Evolutionary conservation across 2,888 invertebrate species (phyloP).

Genomic region (Erannis defoliaria): DNA sequence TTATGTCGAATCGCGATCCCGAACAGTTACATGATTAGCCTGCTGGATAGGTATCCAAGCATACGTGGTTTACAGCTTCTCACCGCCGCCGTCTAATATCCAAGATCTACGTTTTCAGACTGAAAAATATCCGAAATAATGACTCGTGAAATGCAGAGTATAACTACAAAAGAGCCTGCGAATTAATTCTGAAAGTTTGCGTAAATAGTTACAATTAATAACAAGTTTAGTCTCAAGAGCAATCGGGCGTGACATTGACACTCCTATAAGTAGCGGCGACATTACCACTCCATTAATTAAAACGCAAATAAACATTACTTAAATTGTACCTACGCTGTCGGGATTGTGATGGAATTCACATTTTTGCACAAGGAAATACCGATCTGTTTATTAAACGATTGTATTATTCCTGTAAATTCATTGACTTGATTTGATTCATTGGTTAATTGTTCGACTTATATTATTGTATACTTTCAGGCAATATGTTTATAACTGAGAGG

Average conservation of each 20-base stretch:
- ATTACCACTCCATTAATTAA: conserved; percentile 28
- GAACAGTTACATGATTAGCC: too few species aligned
- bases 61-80: too few species aligned
- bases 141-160: neutral
- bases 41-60: too few species aligned
- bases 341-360: conserved; percentile 9
- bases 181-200: neutral
- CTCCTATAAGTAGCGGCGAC: conserved; percentile 46
- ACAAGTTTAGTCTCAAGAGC: neutral
- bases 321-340: conserved; percentile 8
- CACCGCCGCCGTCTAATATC: neutral
- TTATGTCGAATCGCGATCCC: too few species aligned
- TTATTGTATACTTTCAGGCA: neutral
- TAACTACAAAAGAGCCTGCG: neutral
- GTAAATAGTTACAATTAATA: neutral
- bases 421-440: conserved; percentile 9
- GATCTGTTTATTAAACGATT: conserved; percentile 1
- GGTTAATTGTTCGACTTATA: neutral
- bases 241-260: conserved; percentile 52
- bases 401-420: conserved; percentile 18
- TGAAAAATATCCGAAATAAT: neutral
- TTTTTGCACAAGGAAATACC: conserved; percentile 20
- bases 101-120: neutral
- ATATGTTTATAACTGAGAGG: too few species aligned
- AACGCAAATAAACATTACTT: conserved; percentile 25